Conservation (phyloP, 2,113 vertebrate genomes). For the Aspidoscelis tigris region DNA sequence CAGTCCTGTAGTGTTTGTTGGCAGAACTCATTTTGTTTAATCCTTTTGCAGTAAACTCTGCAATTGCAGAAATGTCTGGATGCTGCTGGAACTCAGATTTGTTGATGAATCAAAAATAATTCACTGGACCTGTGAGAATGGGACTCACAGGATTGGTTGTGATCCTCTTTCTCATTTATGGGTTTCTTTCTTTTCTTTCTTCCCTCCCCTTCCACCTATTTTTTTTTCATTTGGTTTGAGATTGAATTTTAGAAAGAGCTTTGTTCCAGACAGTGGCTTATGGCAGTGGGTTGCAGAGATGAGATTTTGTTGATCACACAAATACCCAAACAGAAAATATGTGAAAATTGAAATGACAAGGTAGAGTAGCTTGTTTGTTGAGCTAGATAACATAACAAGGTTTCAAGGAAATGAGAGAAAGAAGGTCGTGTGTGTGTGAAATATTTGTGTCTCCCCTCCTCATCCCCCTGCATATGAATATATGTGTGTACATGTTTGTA, state of each 20-base stretch:
- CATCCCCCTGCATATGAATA: too few relatives aligned
- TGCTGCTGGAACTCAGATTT: slow-evolving; percentile 22
- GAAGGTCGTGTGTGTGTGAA: slow-evolving; percentile 42
- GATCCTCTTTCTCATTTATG: slow-evolving; percentile 71
- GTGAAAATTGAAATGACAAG: slow-evolving; percentile 78
- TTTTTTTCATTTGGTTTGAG: slow-evolving; percentile 74
- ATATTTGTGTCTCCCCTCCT: too few relatives aligned
- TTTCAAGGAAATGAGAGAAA: slow-evolving; percentile 67
- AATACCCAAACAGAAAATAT: slow-evolving; percentile 73
- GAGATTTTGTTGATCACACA: slow-evolving; percentile 70
- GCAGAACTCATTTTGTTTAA: slow-evolving; percentile 52
- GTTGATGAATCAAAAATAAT: slow-evolving; percentile 66
- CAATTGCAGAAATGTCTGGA: slow-evolving; percentile 23
- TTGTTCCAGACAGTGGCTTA: slow-evolving; percentile 71
- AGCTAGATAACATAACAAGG: slow-evolving; percentile 70
- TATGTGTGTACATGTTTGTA: slow-evolving; percentile 36
- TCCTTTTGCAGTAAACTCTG: slow-evolving; percentile 27
- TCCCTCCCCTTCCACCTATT: neutral
- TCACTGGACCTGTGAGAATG: slow-evolving; percentile 50
- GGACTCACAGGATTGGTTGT: slow-evolving; percentile 58
- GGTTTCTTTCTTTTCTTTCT: slow-evolving; percentile 52
- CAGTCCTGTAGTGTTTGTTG: neutral
- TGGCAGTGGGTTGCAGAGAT: slow-evolving; percentile 73
- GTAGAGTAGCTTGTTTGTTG: slow-evolving; percentile 71
- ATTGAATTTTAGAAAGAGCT: slow-evolving; percentile 78